Conservation (phyloP, 2,113 vertebrate species). For the Ifrita kowaldi region DNA sequence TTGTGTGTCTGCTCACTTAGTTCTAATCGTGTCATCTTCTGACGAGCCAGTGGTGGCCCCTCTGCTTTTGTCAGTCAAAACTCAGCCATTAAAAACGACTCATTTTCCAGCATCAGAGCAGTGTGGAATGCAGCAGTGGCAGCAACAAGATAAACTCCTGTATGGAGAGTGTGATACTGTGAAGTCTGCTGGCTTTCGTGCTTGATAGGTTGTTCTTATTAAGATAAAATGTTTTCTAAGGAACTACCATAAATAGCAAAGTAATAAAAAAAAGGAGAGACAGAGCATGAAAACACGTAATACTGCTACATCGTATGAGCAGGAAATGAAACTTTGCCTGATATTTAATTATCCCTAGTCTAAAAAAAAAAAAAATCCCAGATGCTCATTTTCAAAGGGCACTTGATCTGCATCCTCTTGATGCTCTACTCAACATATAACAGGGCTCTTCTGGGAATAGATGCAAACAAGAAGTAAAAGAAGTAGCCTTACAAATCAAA, state of each 20-base stretch:
- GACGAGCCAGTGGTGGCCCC: slow-evolving; percentile 8
- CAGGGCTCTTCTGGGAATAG: background rate
- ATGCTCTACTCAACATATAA: background rate
- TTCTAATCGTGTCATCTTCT: slow-evolving; percentile 15
- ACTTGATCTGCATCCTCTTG: background rate
- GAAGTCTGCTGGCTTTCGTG: slow-evolving; percentile 35
- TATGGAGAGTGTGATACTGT: slow-evolving; percentile 1
- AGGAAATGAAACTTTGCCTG: background rate
- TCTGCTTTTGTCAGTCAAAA: slow-evolving; percentile 65
- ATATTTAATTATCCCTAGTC: background rate
- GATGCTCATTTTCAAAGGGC: background rate
- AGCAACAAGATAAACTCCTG: slow-evolving; percentile 47
- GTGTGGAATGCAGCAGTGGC: slow-evolving; percentile 34
- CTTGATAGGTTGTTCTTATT: slow-evolving; percentile 64
- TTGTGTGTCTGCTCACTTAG: background rate
- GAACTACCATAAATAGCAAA: slow-evolving; percentile 8
- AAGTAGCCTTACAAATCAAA: background rate
- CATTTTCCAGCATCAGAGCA: slow-evolving; percentile 43
- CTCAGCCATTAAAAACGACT: slow-evolving; percentile 46
- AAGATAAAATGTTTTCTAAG: slow-evolving; percentile 57
- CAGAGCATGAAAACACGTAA: background rate
- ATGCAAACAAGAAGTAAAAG: background rate
- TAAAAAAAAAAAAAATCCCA: background rate
- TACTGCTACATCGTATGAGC: background rate
- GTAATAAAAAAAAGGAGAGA: background rate